Evolutionary conservation across 2,113 vertebrate genomes (phyloP), one percentile per base, ranked within the genome.

Genomic region (Sminthopsis crassicaudata): DNA sequence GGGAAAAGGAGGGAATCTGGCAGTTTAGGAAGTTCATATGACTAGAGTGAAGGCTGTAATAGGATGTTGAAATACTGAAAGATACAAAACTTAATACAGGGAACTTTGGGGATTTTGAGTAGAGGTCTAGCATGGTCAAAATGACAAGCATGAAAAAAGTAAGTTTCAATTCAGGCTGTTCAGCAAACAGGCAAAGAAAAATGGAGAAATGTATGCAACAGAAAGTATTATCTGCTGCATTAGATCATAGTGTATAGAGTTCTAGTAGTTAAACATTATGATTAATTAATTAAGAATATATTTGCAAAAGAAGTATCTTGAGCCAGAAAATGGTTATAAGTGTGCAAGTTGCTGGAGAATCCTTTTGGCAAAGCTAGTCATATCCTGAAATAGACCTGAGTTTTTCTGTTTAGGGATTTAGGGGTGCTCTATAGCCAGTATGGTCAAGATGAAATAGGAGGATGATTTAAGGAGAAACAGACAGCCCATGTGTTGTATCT

Each of bases 31-130:
- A 6, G 7, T 23, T 23, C 16, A 84, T 42, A 14, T 22, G 6
- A 42, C 16, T 76, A 84, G n/a, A 92, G 36, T 55, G 16, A 96
- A 92, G 54, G 93, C 27, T 96, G 67, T 94, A 76, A 91, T 46
- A 88, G 48, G 46, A 93, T 95, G 89, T 95, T 94, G 91, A 95
- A 96, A 90, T 84, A 94, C 51, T 95, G 91, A 94, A 67, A 89
- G 84, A 97, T 93, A 91, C 92, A 95, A 92, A 90, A 93, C 95
- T 89, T 96, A 93, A 95, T 93, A 51, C 52, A 92, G 57, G 90
- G 53, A 93, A 46, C 89, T 91, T 51, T 89, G 22, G 26, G 90
- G 46, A 96, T 93, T 96, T 94, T 93, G 46, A 94, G 30, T 76
- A 57, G 91, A 95, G 90, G 48, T 92, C 42, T 53, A 54, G 53